Evolutionary conservation across 2,888 invertebrate genomes (phyloP), one percentile per base, ranked within the genome.

Genomic region (Helobdella robusta): DNA sequence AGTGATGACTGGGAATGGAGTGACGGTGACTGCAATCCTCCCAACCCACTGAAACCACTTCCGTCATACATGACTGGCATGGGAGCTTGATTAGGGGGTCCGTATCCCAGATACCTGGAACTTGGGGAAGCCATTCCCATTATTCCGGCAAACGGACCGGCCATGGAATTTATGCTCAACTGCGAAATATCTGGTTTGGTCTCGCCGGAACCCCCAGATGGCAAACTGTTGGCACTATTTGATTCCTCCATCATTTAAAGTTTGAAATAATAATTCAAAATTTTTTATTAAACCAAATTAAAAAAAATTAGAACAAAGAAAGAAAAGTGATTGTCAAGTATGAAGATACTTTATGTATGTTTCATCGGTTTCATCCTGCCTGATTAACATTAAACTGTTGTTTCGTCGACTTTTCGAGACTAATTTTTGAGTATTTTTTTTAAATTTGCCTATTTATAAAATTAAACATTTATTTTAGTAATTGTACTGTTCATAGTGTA

Each of bases 121-220:
- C 34, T 32, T 11, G 62, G 62, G 25, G 62, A 28, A 4, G 44
- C 50, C 62, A 62, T 54, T 4, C 66, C 66, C 59, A 64, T 64
- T 35, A 64, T 54, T 28, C 44, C 52, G 8, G 44, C 59, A 54
- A 66, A 64, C 5, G 64, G 46, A 25, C 40, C 46, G 11, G 64
- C 20, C 28, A 64, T 59, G 23, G 67, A 35, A 44, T 59, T 65
- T 6, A 67, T 35, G 32, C 46, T 65, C 52, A 67, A 60, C 50
- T 67, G 67, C 20, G 65, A 61, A 50, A 67, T 67, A 62, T 67
- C 67, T 1, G 67, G 67, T 52, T 67, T 67, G 8, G 64, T 67
- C 40, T 67, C 67, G 30, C 52, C 48, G 52, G 60, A 34, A n/a
- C n/a, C n/a, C n/a, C 34, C 56, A 3, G 56, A 56, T 30, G 56